Evolutionary conservation across 1,140 invertebrate species (phyloP).

Genomic region (Drosophila arawakana): DNA sequence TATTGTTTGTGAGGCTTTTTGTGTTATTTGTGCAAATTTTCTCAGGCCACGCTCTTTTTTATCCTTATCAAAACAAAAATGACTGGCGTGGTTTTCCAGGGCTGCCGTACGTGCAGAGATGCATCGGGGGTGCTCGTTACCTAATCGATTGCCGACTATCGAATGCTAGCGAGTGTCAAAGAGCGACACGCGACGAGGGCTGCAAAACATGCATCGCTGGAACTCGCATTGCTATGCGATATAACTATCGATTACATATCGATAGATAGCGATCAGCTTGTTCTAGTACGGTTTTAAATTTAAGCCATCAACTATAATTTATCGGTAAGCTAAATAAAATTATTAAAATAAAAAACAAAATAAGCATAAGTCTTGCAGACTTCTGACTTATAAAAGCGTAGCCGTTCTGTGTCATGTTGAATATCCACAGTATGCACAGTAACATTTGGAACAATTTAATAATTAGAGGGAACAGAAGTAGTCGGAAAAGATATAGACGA

Average conservation of each 20-base stretch:
- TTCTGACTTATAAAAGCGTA: conserved; percentile 25
- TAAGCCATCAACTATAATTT: not conserved
- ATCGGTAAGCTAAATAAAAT: too few relatives aligned
- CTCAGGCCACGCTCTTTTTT: conserved; percentile 77
- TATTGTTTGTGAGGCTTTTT: conserved; percentile 49
- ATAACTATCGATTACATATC: conserved; percentile 1
- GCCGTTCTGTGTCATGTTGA: conserved; percentile 49
- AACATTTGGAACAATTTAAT: too few relatives aligned
- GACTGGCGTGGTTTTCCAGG: conserved; percentile 83
- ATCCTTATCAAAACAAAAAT: conserved; percentile 84
- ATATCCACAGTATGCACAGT: too few relatives aligned
- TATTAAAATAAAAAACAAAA: too few relatives aligned
- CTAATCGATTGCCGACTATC: conserved; percentile 40
- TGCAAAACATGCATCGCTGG: not conserved
- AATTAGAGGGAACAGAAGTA: not conserved
- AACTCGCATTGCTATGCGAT: not conserved
- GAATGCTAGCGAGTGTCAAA: conserved; percentile 26
- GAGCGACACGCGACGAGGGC: conserved; percentile 12
- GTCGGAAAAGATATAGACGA: not conserved
- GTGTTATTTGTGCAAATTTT: conserved; percentile 63
- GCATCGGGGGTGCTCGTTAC: conserved; percentile 35
- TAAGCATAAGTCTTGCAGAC: not conserved
- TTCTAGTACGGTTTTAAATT: not conserved
- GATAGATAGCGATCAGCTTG: not conserved
- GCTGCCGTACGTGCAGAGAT: conserved; percentile 57